Evolutionary conservation across 2,113 vertebrate species (phyloP).

Genomic region (Prunella fulvescens): DNA sequence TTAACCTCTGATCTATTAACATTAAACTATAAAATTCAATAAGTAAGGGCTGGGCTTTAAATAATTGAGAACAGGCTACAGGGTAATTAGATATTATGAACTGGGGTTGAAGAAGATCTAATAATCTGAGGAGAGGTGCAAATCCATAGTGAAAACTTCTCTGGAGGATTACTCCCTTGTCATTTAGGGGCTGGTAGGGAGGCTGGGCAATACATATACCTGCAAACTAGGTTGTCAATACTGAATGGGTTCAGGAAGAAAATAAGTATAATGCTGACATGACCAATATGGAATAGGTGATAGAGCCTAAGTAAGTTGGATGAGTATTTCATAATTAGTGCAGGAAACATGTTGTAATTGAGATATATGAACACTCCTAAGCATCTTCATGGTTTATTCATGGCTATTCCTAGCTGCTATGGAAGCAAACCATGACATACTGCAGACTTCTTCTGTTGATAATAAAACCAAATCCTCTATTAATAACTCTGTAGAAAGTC

Average conservation of each 20-base stretch:
- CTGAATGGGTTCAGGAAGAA: not conserved
- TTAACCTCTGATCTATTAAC: constrained; percentile 41
- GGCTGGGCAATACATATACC: not conserved
- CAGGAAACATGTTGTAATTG: constrained; percentile 26
- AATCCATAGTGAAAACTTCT: not conserved
- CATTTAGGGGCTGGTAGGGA: not conserved
- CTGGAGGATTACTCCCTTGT: not conserved
- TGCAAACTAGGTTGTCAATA: not conserved
- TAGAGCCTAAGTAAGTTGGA: not conserved
- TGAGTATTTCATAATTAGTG: constrained; percentile 62
- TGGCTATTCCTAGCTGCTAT: not conserved
- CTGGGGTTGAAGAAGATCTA: not conserved
- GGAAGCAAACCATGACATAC: not conserved
- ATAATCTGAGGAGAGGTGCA: not conserved
- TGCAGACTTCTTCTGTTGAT: not conserved
- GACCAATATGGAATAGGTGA: not conserved
- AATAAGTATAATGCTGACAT: constrained; percentile 46
- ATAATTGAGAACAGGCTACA: not conserved
- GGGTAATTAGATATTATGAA: constrained; percentile 26
- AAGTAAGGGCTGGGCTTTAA: not conserved
- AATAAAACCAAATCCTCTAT: not conserved
- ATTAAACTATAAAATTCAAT: constrained; percentile 30
- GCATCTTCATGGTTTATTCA: constrained; percentile 21
- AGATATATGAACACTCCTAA: constrained; percentile 30
- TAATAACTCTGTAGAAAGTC: not conserved